Evolutionary conservation across 2,113 vertebrate species (phyloP), one percentile per base, ranked within the genome.

Genomic region (Fukomys damarensis): DNA sequence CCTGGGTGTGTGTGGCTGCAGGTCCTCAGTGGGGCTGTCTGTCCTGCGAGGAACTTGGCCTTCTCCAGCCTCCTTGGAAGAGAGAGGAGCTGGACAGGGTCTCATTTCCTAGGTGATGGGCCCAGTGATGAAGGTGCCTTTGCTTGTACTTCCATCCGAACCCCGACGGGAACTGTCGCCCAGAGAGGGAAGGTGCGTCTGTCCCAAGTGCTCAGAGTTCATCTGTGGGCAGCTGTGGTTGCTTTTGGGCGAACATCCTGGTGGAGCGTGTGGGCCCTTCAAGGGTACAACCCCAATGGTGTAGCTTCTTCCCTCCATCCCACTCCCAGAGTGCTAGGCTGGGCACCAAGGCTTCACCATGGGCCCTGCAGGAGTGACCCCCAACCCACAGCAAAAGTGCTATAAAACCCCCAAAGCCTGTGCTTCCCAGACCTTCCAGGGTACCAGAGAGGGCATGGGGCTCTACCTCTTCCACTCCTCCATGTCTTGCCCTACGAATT

Each of bases 201-300:
- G 70, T 14, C 11, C 0, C 3, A 4, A 0, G 24, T 16, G 20
- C 12, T 32, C n/a, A 77, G 12, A 26, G 1, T 1, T 26, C 77
- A 49, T 49, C 46, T 49, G 46, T 49, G 46, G 46, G 46, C 12
- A 49, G 68, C 30, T 11, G 20, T 43, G 26, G 8, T 41, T 41
- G 49, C 20, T 86, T 66, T 35, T 35, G 8, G n/a, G 30, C n/a
- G 66, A 7, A 20, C 35, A 20, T 20, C 66, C 16, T n/a, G 66
- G 66, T 17, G 66, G n/a, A 70, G 66, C 9, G 7, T 22, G 66
- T 9, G 14, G 28, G 26, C 41, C 38, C 26, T 84, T 84, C 41
- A 65, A 32, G 68, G 68, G 0, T 52, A 76, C 3, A 9, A 26
- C 7, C 22, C 66, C 32, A 49, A 16, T 61, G 43, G 35, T 1